These are phyloP conservation scores for Tamandua tetradactyla DNA, from an alignment of 2,797 vertebrate genomes.

Conservation along the genomic window DNA sequence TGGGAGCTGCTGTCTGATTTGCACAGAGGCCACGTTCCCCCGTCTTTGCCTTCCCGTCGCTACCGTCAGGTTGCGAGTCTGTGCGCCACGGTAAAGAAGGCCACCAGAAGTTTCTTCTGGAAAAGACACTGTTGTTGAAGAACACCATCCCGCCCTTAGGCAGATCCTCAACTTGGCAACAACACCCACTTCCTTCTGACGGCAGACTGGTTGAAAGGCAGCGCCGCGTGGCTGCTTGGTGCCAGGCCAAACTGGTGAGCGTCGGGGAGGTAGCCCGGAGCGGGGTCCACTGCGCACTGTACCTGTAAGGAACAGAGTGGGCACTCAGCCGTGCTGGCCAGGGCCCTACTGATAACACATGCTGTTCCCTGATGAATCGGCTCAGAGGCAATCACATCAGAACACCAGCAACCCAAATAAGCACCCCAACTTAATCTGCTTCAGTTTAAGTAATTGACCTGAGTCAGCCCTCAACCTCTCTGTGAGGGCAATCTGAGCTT, in stretches of 20 bases:
- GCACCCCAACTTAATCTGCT: not conserved
- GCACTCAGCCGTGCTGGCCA: slow-evolving; percentile 14
- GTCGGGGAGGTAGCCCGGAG: slow-evolving; percentile 81
- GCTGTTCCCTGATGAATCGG: not conserved
- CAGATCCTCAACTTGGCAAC: not conserved
- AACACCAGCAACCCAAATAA: not conserved
- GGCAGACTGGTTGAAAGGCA: slow-evolving; percentile 88
- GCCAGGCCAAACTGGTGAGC: slow-evolving; percentile 92
- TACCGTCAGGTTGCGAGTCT: not conserved
- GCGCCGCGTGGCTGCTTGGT: slow-evolving; percentile 91
- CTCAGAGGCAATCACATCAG: not conserved
- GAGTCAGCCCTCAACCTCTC: not conserved
- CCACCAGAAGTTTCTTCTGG: not conserved
- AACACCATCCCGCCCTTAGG: not conserved
- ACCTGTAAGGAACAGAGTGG: slow-evolving; percentile 73
- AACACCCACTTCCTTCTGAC: slow-evolving; percentile 90
- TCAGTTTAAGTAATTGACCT: not conserved
- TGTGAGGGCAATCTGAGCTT: not conserved
- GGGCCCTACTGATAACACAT: fast-evolving
- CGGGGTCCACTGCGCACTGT: slow-evolving; percentile 84
- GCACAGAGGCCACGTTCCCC: not conserved
- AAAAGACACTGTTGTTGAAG: not conserved
- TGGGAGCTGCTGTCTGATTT: fast-evolving
- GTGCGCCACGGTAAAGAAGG: not conserved
- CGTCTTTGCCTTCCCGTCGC: not conserved